A percentile compares a stretch with the other conserved stretches of the same genome.
phyloP scores from a whole-genome alignment of 1,140 invertebrate species.

The Mactra quadrangularis region DNA sequence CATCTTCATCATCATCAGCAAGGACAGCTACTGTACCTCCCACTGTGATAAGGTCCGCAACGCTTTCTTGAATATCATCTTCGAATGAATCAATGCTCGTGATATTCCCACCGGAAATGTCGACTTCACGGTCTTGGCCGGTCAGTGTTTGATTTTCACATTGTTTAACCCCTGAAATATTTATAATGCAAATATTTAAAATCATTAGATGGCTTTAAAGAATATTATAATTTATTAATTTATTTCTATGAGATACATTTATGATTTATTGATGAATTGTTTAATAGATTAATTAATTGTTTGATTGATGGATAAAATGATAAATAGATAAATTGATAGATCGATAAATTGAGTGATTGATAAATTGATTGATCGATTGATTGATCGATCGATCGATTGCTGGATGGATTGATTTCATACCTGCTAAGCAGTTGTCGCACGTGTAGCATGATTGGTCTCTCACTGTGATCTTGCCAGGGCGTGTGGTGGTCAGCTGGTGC shows the following conservation, averaged over 20 bases:
- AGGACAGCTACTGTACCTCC: not conserved
- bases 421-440: not conserved
- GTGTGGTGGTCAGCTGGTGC: not conserved
- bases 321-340: not conserved
- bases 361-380: too few relatives aligned
- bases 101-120: not conserved
- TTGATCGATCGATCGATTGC: too few relatives aligned
- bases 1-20: not conserved
- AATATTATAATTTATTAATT: not conserved
- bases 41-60: not conserved
- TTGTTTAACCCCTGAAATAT: not conserved
- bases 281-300: not conserved
- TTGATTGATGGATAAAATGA: not conserved
- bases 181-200: not conserved
- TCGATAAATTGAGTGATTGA: not conserved
- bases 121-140: not conserved
- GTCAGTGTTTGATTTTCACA: not conserved
- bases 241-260: not conserved
- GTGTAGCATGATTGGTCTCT: not conserved
- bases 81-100: not conserved
- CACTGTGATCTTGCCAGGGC: not conserved
- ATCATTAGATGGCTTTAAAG: not conserved
- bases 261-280: not conserved
- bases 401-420: not conserved
- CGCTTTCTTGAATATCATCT: not conserved